Conservation (phyloP, 2,113 vertebrate genomes). For the Oryctolagus cuniculus region mOryCun1.1 NC_091439.1:64081501-64082000, state of each 20-base stretch:
- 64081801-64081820: neutral
- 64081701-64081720: too few relatives aligned
- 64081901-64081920: slow-evolving; percentile 32
- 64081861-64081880: neutral
- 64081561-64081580: too few relatives aligned
- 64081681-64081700: too few relatives aligned
- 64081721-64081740: neutral
- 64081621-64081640: too few relatives aligned
- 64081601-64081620: too few relatives aligned
- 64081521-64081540: too few relatives aligned
- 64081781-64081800: slow-evolving; percentile 7
- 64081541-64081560: too few relatives aligned
- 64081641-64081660: too few relatives aligned
- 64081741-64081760: slow-evolving; percentile 5
- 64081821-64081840: too few relatives aligned
- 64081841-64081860: neutral
- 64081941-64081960: slow-evolving; percentile 30
- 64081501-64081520: too few relatives aligned
- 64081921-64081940: slow-evolving; percentile 52
- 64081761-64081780: slow-evolving; percentile 27
- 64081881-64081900: slow-evolving; percentile 51
- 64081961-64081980: slow-evolving; percentile 24
- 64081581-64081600: too few relatives aligned
- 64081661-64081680: too few relatives aligned
- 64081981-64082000: neutral